Conservation (phyloP, 2,113 vertebrate genomes). For the Hemichromis elongatus region DNA sequence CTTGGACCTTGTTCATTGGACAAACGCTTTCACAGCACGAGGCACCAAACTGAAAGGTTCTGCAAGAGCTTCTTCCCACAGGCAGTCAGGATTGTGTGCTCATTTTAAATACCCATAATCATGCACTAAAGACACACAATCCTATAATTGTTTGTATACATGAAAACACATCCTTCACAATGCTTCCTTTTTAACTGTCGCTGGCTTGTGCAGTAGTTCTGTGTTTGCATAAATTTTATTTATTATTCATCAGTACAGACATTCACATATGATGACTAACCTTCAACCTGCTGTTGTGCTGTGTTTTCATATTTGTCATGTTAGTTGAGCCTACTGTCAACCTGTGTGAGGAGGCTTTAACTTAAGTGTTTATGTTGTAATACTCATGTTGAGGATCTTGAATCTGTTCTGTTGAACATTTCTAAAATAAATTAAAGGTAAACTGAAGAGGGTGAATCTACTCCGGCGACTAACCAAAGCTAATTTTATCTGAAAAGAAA, state of each 20-base stretch:
- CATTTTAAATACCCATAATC: neutral
- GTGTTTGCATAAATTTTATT: neutral
- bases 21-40: neutral
- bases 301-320: neutral
- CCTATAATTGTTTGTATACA: neutral
- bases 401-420: neutral
- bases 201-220: neutral
- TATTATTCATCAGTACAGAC: neutral
- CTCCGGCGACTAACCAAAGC: neutral
- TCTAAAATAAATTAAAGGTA: neutral
- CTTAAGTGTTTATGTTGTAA: neutral
- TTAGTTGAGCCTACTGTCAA: neutral
- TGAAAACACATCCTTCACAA: neutral
- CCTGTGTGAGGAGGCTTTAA: neutral
- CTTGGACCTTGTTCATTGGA: neutral
- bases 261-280: neutral
- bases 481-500: neutral
- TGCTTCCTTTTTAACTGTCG: neutral
- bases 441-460: neutral
- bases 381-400: neutral
- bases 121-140: neutral
- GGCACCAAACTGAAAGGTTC: neutral
- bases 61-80: neutral
- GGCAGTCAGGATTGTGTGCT: neutral
- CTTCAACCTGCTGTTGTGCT: neutral